A percentile compares a stretch with the other conserved stretches of the same genome.
Evolutionary conservation across 2,888 invertebrate species (phyloP).

Genomic region (Gonocerus acuteangulatus): DNA sequence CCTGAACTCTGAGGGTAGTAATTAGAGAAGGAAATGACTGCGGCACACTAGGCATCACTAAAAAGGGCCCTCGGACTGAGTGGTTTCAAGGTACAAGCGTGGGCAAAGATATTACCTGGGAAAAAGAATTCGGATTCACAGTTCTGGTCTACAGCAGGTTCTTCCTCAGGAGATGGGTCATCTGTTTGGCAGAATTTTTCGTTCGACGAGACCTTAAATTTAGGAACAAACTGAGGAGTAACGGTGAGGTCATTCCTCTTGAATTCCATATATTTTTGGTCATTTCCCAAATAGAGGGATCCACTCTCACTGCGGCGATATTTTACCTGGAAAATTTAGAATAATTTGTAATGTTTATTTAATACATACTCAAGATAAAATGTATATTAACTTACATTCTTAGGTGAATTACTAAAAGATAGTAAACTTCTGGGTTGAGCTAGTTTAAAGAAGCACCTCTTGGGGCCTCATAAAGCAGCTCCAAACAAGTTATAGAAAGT

Average conservation of each 20-base stretch:
- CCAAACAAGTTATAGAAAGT: too few relatives aligned
- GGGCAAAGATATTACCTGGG: too few relatives aligned
- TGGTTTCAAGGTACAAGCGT: too few relatives aligned
- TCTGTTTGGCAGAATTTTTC: conserved; percentile 56
- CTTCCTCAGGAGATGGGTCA: conserved; percentile 32
- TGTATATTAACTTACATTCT: background rate
- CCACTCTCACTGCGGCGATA: conserved; percentile 58
- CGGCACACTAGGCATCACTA: too few relatives aligned
- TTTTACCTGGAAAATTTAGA: conserved; percentile 23
- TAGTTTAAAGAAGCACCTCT: background rate
- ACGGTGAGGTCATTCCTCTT: conserved; percentile 41
- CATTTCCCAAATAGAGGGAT: conserved; percentile 50
- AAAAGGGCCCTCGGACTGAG: too few relatives aligned
- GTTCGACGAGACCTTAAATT: conserved; percentile 56
- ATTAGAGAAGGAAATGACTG: too few relatives aligned
- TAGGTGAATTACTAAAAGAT: background rate
- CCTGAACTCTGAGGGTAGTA: too few relatives aligned
- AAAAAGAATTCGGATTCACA: conserved; percentile 19
- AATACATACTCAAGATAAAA: background rate
- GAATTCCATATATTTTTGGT: conserved; percentile 46
- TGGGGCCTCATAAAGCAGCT: too few relatives aligned
- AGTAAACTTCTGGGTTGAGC: background rate
- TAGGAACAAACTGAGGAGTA: conserved; percentile 51
- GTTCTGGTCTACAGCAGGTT: conserved; percentile 8
- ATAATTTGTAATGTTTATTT: background rate